phyloP scores from a whole-genome alignment of 2,888 invertebrate genomes.

The Drosophila flavopinicola region DNA sequence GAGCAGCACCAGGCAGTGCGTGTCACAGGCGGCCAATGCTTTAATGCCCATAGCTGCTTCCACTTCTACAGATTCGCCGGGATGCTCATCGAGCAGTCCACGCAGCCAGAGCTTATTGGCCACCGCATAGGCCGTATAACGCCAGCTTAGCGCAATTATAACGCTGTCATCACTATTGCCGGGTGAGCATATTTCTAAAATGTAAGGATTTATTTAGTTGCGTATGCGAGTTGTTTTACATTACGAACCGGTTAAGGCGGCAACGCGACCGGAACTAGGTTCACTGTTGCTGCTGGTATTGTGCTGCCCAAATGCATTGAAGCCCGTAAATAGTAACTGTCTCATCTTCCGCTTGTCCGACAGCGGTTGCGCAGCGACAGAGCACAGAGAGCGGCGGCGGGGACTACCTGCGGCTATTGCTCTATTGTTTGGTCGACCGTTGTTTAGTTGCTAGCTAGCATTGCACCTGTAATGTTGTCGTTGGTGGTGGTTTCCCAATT shows the following conservation, averaged over 20 bases:
- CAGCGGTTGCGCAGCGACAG: slow-evolving; percentile 67
- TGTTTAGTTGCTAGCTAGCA: slow-evolving; percentile 61
- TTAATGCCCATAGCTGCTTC: slow-evolving; percentile 59
- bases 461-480: slow-evolving; percentile 68
- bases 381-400: not conserved
- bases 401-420: slow-evolving; percentile 41
- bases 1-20: slow-evolving; percentile 76
- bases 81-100: slow-evolving; percentile 66
- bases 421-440: slow-evolving; percentile 58
- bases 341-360: slow-evolving; percentile 55
- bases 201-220: slow-evolving; percentile 26
- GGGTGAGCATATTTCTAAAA: slow-evolving; percentile 50
- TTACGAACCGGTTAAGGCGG: slow-evolving; percentile 59
- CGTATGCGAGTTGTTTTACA: slow-evolving; percentile 22
- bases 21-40: slow-evolving; percentile 71
- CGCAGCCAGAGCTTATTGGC: slow-evolving; percentile 52
- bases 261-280: slow-evolving; percentile 40
- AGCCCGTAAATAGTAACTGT: slow-evolving; percentile 79
- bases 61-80: slow-evolving; percentile 46
- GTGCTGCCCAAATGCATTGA: slow-evolving; percentile 83
- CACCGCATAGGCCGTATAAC: slow-evolving; percentile 71
- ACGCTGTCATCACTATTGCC: slow-evolving; percentile 7
- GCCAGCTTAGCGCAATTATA: slow-evolving; percentile 74
- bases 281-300: slow-evolving; percentile 40
- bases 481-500: slow-evolving; percentile 55